phyloP scores from a whole-genome alignment of 2,888 invertebrate genomes.

The Chrysolina oricalcia region DNA sequence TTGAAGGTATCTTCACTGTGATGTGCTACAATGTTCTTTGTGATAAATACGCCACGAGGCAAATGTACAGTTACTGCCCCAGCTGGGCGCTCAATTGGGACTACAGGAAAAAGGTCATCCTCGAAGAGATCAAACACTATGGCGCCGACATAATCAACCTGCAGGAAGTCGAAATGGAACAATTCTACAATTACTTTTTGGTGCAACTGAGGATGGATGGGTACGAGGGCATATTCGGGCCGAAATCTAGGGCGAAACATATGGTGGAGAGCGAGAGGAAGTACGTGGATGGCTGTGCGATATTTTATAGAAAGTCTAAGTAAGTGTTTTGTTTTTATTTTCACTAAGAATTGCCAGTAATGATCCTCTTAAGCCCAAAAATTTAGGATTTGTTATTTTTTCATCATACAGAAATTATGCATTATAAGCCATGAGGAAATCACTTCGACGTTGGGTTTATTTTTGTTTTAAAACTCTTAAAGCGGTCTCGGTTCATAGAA shows the following conservation, averaged over 20 bases:
- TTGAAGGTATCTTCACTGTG: constrained; percentile 94
- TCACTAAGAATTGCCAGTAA: no score
- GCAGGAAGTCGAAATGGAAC: constrained; percentile 99
- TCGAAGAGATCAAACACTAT: constrained; percentile 97
- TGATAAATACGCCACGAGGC: constrained; percentile 98
- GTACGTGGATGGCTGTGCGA: constrained; percentile 99
- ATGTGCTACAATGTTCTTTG: constrained; percentile 99
- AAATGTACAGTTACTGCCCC: constrained; percentile 99
- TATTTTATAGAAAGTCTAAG: constrained; percentile 96
- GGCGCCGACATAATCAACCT: constrained; percentile 97
- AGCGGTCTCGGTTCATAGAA: no score
- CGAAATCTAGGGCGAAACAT: constrained; percentile 98
- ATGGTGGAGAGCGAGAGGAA: constrained; percentile 98
- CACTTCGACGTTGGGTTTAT: no score
- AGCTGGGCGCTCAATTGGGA: constrained; percentile 99
- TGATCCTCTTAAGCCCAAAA: no score
- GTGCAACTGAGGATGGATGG: constrained; percentile 95
- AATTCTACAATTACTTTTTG: constrained; percentile 96
- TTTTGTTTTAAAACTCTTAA: no score
- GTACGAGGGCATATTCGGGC: constrained; percentile 96
- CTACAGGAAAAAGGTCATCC: constrained; percentile 96
- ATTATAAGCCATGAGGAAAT: no score
- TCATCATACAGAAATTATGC: no score
- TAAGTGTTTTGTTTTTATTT: constrained; percentile 72
- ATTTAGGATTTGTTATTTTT: no score